These are phyloP conservation scores for Homarus gammarus DNA, from an alignment of 2,888 invertebrate genomes.

Conservation along the genomic window DNA sequence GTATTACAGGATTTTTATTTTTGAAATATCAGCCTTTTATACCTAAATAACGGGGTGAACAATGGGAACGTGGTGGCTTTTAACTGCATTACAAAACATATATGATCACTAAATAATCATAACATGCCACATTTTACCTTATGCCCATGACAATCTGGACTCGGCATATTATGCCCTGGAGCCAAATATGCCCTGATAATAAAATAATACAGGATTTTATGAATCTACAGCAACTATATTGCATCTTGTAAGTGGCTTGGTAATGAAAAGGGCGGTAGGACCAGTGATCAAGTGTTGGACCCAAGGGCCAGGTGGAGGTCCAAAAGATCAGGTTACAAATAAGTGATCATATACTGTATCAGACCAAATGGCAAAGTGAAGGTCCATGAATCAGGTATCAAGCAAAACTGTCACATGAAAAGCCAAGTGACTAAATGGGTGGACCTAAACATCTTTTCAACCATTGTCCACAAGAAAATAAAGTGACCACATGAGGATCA, in stretches of 20 bases:
- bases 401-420: slow-evolving; percentile 6
- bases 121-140: slow-evolving; percentile 1
- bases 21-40: slow-evolving; percentile 14
- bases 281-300: slow-evolving; percentile 29
- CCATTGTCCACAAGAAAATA: background rate
- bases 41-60: slow-evolving; percentile 1
- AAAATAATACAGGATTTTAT: slow-evolving; percentile 33
- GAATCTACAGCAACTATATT: slow-evolving; percentile 34
- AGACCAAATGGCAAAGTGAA: background rate
- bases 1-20: background rate
- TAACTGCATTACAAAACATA: background rate
- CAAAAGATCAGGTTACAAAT: slow-evolving; percentile 3
- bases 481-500: background rate
- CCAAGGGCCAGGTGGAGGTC: slow-evolving; percentile 33
- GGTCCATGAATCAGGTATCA: slow-evolving; percentile 1
- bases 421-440: slow-evolving; percentile 20
- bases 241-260: slow-evolving; percentile 37
- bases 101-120: slow-evolving; percentile 35
- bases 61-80: background rate
- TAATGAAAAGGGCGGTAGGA: slow-evolving; percentile 33
- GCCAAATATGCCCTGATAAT: slow-evolving; percentile 19
- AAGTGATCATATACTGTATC: background rate
- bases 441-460: background rate
- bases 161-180: slow-evolving; percentile 5
- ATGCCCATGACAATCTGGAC: slow-evolving; percentile 17